phyloP scores from a whole-genome alignment of 2,888 invertebrate species.

The Meiosimyza platycephala region DNA sequence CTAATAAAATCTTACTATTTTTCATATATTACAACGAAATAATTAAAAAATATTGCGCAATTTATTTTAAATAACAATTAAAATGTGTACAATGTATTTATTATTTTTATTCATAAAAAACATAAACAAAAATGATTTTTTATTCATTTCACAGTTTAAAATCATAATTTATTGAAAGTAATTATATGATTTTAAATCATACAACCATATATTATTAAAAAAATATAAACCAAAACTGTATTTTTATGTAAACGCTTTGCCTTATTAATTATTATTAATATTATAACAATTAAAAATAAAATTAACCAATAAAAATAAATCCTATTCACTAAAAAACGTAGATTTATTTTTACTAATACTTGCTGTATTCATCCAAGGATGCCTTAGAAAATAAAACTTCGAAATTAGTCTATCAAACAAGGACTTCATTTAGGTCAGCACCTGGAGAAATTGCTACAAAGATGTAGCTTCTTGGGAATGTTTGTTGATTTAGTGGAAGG shows the following conservation, averaged over 20 bases:
- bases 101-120: conserved; percentile 28
- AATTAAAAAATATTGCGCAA: conserved; percentile 42
- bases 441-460: too few relatives aligned
- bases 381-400: too few relatives aligned
- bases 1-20: conserved; percentile 22
- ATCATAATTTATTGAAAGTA: conserved; percentile 9
- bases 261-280: conserved; percentile 53
- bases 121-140: conserved; percentile 11
- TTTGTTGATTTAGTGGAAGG: too few relatives aligned
- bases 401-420: too few relatives aligned
- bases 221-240: conserved; percentile 52
- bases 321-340: conserved; percentile 17
- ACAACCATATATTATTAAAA: conserved; percentile 41
- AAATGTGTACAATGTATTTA: too few relatives aligned
- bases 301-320: conserved; percentile 32
- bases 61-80: conserved; percentile 39
- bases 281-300: conserved; percentile 12
- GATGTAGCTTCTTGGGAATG: too few relatives aligned
- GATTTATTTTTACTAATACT: not conserved
- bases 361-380: too few relatives aligned
- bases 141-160: not conserved
- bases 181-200: conserved; percentile 51
- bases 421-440: too few relatives aligned
- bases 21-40: conserved; percentile 40
- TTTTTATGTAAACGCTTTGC: conserved; percentile 67